A percentile compares a stretch with the other conserved stretches of the same genome.
Conservation (phyloP, 2,888 invertebrate species). For the Cryptocephalus primarius region DNA sequence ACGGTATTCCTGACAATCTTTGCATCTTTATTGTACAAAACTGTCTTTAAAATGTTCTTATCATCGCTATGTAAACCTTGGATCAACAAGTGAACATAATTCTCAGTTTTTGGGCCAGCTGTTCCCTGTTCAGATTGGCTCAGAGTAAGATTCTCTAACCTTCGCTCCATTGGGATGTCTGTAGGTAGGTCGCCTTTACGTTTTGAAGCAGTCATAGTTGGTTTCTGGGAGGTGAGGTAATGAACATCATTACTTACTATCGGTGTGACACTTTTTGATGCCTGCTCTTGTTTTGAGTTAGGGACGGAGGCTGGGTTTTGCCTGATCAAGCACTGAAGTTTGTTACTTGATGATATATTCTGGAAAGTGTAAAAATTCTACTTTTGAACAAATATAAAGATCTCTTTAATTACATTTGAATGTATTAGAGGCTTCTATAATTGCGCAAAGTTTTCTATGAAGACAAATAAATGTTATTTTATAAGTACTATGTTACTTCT, state of each 20-base stretch:
- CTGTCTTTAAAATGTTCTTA: constrained; percentile 56
- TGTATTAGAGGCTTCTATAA: too few species aligned
- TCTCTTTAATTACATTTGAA: too few species aligned
- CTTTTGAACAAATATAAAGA: neutral
- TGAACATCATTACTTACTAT: constrained; percentile 39
- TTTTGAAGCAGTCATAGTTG: constrained; percentile 22
- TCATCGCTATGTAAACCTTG: constrained; percentile 84
- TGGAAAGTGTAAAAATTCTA: constrained; percentile 9
- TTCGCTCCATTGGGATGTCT: constrained; percentile 72
- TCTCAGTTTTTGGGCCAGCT: constrained; percentile 48
- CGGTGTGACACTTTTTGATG: constrained; percentile 36
- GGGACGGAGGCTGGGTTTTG: constrained; percentile 28
- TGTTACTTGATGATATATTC: constrained; percentile 28
- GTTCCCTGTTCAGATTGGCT: constrained; percentile 42
- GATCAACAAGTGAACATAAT: constrained; percentile 68
- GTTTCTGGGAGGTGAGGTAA: constrained; percentile 38
- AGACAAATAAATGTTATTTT: neutral
- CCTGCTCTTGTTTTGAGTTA: constrained; percentile 21
- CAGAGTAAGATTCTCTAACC: constrained; percentile 69
- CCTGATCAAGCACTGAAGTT: constrained; percentile 40
- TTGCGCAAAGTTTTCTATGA: neutral
- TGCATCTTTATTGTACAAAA: constrained; percentile 56
- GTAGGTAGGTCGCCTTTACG: constrained; percentile 29
- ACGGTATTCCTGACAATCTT: constrained; percentile 64
- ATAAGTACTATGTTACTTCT: constrained; percentile 14